Conservation (phyloP, 2,888 invertebrate species). For the Cephus pygmeus region DNA sequence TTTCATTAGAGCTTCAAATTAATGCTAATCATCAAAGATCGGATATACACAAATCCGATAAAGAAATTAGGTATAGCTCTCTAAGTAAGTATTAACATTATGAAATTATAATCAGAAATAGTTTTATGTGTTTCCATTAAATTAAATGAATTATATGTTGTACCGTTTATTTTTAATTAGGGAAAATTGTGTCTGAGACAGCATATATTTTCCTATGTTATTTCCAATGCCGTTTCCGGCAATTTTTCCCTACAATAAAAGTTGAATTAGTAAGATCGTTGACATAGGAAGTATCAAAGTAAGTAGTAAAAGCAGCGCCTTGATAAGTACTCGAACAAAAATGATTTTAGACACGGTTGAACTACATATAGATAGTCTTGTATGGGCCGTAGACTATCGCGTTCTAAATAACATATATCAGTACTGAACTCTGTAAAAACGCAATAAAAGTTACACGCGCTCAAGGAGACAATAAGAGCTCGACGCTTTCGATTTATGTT, state of each 20-base stretch:
- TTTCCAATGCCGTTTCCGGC: too few relatives aligned
- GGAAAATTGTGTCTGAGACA: too few relatives aligned
- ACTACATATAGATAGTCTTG: neutral
- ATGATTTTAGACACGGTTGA: neutral
- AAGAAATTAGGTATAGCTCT: neutral
- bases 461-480: neutral
- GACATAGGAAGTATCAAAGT: neutral
- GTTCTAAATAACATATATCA: neutral
- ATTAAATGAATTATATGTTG: too few relatives aligned
- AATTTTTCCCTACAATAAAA: neutral
- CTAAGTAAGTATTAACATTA: too few relatives aligned
- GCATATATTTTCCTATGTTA: too few relatives aligned
- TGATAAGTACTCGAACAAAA: neutral
- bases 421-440: neutral
- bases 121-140: too few relatives aligned
- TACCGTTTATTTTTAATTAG: too few relatives aligned
- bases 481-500: neutral
- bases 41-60: conserved; percentile 1
- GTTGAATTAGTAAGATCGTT: neutral
- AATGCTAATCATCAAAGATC: neutral
- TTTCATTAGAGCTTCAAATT: neutral
- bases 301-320: neutral
- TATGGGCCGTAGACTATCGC: neutral
- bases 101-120: too few relatives aligned
- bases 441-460: neutral